Evolutionary conservation across 2,888 invertebrate genomes (phyloP).

Genomic region (Parelbella ahira): DNA sequence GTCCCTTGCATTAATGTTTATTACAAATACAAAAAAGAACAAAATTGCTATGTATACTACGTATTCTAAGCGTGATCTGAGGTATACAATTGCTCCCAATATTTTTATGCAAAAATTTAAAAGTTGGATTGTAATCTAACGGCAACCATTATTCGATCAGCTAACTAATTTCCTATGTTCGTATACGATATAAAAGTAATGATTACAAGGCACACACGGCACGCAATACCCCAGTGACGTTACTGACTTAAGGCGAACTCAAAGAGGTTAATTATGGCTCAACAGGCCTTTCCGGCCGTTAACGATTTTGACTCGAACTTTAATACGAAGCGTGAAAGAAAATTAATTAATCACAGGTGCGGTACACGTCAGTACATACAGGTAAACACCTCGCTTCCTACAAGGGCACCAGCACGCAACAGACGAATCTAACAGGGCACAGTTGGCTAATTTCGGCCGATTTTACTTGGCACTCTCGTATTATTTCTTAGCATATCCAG

Average conservation of each 20-base stretch:
- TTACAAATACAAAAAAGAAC: no score
- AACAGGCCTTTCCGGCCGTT: conserved; percentile 74
- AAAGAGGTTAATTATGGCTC: conserved; percentile 72
- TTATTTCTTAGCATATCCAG: conserved; percentile 21
- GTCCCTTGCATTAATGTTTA: no score
- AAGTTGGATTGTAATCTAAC: conserved; percentile 56
- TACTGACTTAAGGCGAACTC: conserved; percentile 59
- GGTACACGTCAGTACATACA: conserved; percentile 40
- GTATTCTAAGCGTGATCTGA: no score
- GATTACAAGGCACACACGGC: conserved; percentile 59
- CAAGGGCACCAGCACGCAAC: conserved; percentile 21
- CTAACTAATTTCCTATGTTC: conserved; percentile 71
- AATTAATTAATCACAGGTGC: conserved; percentile 72
- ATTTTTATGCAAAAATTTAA: conserved; percentile 49
- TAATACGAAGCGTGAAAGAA: conserved; percentile 72
- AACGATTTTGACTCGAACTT: conserved; percentile 69
- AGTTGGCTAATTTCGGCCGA: conserved; percentile 20
- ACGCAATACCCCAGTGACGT: conserved; percentile 73
- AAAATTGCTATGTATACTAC: no score
- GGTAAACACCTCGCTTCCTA: conserved; percentile 29
- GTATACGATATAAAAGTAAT: conserved; percentile 69
- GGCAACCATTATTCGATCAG: conserved; percentile 66
- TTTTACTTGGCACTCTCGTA: conserved; percentile 20
- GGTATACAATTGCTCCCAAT: no score
- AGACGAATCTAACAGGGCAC: conserved; percentile 16